phyloP scores from a whole-genome alignment of 2,113 vertebrate genomes.

The Lethenteron reissneri region DNA sequence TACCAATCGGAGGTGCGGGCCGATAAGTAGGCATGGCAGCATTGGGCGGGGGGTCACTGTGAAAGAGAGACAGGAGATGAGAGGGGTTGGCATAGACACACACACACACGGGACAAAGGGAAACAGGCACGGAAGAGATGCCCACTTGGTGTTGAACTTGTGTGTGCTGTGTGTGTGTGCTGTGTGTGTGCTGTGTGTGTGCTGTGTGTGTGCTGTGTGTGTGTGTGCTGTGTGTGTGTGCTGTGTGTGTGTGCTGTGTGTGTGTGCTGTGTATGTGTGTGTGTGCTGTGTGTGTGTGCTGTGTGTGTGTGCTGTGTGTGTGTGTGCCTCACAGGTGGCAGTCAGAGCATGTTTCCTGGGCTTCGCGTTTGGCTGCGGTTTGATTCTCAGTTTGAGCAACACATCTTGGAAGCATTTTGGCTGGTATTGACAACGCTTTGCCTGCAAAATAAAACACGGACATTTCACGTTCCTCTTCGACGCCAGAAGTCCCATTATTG shows the following conservation, averaged over 20 bases:
- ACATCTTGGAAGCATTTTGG: slow-evolving; percentile 78
- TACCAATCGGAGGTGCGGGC: no score
- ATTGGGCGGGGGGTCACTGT: no score
- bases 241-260: neutral
- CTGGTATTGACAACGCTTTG: slow-evolving; percentile 29
- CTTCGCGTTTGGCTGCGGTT: slow-evolving; percentile 62
- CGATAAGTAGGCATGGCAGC: no score
- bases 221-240: neutral
- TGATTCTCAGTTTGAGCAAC: slow-evolving; percentile 52
- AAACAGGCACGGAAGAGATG: neutral
- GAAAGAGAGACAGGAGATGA: neutral
- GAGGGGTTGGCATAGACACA: neutral
- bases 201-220: neutral
- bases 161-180: neutral
- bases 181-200: slow-evolving; percentile 2
- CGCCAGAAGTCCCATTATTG: no score
- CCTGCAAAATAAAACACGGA: no score
- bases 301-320: neutral
- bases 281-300: slow-evolving; percentile 5
- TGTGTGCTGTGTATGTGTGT: slow-evolving; percentile 6
- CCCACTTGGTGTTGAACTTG: neutral
- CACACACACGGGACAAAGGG: neutral
- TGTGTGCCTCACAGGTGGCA: slow-evolving; percentile 37
- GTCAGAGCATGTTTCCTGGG: slow-evolving; percentile 72
- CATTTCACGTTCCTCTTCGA: no score